Percentiles rank a stretch among this genome's conserved stretches.
Evolutionary conservation across 2,888 invertebrate genomes (phyloP).

Genomic region (Geotrupes spiniger): DNA sequence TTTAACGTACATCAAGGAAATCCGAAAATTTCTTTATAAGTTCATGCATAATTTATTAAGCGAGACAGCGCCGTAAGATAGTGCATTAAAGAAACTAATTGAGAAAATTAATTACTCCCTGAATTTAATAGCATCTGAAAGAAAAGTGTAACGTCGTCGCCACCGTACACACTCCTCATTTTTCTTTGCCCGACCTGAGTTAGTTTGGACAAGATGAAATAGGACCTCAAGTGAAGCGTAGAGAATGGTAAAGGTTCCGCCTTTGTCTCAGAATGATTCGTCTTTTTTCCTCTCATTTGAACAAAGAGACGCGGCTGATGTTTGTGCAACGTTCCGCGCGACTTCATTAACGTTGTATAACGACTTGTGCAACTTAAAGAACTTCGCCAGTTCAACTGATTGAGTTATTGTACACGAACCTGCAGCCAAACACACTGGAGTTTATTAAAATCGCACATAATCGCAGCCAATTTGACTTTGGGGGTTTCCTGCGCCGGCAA

Average conservation of each 20-base stretch:
- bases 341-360: constrained; percentile 31
- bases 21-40: too few relatives aligned
- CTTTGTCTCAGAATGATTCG: constrained; percentile 28
- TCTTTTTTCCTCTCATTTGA: constrained; percentile 27
- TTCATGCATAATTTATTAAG: too few relatives aligned
- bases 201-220: constrained; percentile 32
- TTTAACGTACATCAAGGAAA: too few relatives aligned
- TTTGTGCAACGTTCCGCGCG: constrained; percentile 26
- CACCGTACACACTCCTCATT: constrained; percentile 25
- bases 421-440: neutral
- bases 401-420: constrained; percentile 25
- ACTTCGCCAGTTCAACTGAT: constrained; percentile 27
- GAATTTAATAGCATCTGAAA: neutral
- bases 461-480: neutral
- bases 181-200: constrained; percentile 31
- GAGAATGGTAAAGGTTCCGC: constrained; percentile 29
- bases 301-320: constrained; percentile 28
- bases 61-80: too few relatives aligned
- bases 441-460: constrained; percentile 3
- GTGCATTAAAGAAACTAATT: neutral
- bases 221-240: constrained; percentile 34
- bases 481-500: too few relatives aligned
- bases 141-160: constrained; percentile 9
- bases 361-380: constrained; percentile 17
- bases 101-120: neutral